Evolutionary conservation across 2,888 invertebrate genomes (phyloP), one percentile per base, ranked within the genome.

Genomic region (Trachelus iudaicus): DNA sequence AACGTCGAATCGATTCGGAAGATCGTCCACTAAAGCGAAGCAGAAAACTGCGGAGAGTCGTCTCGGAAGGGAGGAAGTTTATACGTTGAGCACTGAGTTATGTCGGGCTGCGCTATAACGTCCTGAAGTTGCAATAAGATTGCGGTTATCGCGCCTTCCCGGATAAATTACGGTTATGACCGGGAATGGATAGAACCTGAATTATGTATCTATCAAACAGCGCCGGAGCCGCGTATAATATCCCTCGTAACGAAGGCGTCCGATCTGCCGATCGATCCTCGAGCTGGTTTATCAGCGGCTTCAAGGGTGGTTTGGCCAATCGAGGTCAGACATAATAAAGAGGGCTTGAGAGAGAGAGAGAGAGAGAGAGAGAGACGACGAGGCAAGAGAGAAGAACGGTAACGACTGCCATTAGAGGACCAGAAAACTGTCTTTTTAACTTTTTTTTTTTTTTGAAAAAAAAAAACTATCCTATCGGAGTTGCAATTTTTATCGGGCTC

Each of bases 1-100:
- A 79, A 56, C 69, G 56, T 76, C 74, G 78, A 79, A 83, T 83
- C 80, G 82, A 82, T 84, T 83, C 84, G 71, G 69, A 23, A 81
- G 83, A 81, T 82, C 81, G 76, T 23, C 56, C 56, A 23, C 23
- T 56, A 56, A 56, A 56, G 23, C 56, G 56, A 23, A 23, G 9
- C 56, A 56, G 56, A 56, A 56, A 23, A 56, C 56, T 56, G 23
- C 1, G 56, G 56, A 23, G 56, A 56, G 23, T 56, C 56, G 56
- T 23, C 56, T 56, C 69, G 11, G 75, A 76, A 56, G 40, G 73
- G 78, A 76, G 77, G 23, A 74, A 79, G 78, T 79, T 79, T 79
- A 79, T 79, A 78, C 69, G 76, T 56, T 37, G 69, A 69, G 77
- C 78, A 81, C 71, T 80, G 81, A 83, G 79, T 85, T 81, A 80